Evolutionary conservation across 1,140 invertebrate genomes (phyloP).

Genomic region (Ephestia elutella): DNA sequence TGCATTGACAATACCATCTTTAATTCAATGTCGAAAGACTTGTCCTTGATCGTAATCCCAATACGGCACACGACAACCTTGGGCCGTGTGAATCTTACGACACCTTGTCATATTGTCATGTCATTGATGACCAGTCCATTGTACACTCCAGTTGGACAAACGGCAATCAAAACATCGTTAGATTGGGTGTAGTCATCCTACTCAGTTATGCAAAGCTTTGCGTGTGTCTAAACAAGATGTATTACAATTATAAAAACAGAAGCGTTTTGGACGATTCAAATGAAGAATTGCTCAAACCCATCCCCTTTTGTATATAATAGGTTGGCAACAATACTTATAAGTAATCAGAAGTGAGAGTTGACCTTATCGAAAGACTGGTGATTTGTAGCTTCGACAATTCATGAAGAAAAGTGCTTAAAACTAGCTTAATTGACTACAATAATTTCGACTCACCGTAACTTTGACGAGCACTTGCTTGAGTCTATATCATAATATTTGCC

Average conservation of each 20-base stretch:
- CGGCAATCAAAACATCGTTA: conserved; percentile 4
- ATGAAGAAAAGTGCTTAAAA: no score
- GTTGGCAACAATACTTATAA: no score
- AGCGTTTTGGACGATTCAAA: no score
- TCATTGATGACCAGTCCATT: not conserved
- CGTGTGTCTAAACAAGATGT: not conserved
- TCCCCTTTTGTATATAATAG: no score
- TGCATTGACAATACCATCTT: not conserved
- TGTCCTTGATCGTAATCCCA: not conserved
- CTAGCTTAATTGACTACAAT: no score
- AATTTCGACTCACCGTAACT: no score
- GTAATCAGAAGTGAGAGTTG: no score
- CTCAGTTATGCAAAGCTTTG: not conserved
- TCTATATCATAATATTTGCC: no score
- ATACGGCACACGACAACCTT: conserved; percentile 3
- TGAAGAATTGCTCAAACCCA: no score
- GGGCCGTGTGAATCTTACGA: not conserved
- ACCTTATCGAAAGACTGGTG: no score
- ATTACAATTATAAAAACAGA: not conserved
- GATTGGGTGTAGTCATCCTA: not conserved
- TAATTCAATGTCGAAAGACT: not conserved
- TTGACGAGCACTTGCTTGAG: no score
- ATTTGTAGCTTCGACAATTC: no score
- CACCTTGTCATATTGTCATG: not conserved
- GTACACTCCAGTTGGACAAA: not conserved